These are phyloP conservation scores for Sitta carolinensis DNA, from an alignment of 2,797 vertebrate species.

Conservation along the genomic window DNA sequence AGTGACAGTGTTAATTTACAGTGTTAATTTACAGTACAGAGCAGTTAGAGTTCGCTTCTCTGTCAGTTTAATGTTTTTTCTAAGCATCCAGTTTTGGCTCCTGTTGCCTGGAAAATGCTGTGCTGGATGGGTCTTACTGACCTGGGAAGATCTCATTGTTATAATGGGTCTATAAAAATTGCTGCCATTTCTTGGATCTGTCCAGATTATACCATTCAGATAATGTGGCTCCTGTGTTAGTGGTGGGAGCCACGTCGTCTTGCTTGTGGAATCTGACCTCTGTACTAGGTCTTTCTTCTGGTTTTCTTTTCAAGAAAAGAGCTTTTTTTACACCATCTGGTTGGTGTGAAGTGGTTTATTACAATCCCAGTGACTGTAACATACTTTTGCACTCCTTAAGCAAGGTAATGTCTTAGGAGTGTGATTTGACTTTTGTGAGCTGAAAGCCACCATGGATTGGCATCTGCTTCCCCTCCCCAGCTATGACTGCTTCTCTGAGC, in stretches of 20 bases:
- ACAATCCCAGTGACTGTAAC: background rate
- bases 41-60: background rate
- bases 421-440: background rate
- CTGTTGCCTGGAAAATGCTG: background rate
- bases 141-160: background rate
- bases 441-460: background rate
- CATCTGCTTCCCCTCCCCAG: background rate
- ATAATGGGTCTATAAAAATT: background rate
- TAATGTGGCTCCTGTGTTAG: background rate
- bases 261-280: background rate
- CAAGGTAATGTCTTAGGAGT: background rate
- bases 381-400: background rate
- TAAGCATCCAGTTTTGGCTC: background rate
- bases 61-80: background rate
- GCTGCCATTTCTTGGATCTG: background rate
- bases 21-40: background rate
- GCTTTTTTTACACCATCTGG: background rate
- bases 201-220: background rate
- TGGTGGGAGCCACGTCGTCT: background rate
- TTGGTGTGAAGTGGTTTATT: background rate
- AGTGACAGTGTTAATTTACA: background rate
- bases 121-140: slow-evolving; percentile 29
- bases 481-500: background rate
- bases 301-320: background rate
- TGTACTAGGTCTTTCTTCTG: background rate